Conservation (phyloP, 2,888 invertebrate species). For the Zhengitettix transpicula region DNA sequence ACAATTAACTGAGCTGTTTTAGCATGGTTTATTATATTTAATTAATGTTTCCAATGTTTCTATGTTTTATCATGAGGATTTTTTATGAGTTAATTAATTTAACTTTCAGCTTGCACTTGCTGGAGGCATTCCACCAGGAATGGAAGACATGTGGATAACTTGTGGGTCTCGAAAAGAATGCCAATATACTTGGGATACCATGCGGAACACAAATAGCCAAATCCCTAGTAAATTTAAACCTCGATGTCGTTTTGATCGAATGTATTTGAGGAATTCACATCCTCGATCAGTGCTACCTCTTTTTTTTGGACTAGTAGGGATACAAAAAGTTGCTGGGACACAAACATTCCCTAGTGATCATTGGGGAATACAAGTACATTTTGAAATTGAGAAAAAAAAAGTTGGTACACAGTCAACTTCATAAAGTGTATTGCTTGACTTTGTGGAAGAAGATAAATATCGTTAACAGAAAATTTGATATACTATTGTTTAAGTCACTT, state of each 20-base stretch:
- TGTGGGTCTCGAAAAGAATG: slow-evolving; percentile 33
- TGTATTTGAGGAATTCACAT: slow-evolving; percentile 24
- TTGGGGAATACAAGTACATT: slow-evolving; percentile 30
- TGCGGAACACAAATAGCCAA: slow-evolving; percentile 35
- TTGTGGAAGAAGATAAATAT: too few species aligned
- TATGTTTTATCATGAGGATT: not conserved
- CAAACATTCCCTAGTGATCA: slow-evolving; percentile 37
- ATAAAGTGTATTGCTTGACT: too few species aligned
- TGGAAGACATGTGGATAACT: slow-evolving; percentile 33
- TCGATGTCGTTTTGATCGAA: slow-evolving; percentile 34
- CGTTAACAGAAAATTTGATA: too few species aligned
- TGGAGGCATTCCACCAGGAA: slow-evolving; percentile 25
- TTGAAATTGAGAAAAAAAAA: slow-evolving; percentile 14
- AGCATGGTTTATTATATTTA: not conserved
- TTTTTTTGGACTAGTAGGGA: slow-evolving; percentile 33
- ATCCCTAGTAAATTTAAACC: slow-evolving; percentile 23
- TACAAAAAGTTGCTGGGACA: slow-evolving; percentile 28
- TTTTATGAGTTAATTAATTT: not conserved
- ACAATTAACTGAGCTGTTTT: not conserved
- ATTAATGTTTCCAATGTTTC: too few species aligned
- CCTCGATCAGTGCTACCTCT: slow-evolving; percentile 22
- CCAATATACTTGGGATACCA: slow-evolving; percentile 38
- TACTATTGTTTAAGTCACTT: too few species aligned
- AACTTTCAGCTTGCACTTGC: slow-evolving; percentile 19
- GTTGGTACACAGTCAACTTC: too few species aligned